Evolutionary conservation across 2,797 vertebrate genomes (phyloP), one percentile per base, ranked within the genome.

Genomic region (Sebastes minor): DNA sequence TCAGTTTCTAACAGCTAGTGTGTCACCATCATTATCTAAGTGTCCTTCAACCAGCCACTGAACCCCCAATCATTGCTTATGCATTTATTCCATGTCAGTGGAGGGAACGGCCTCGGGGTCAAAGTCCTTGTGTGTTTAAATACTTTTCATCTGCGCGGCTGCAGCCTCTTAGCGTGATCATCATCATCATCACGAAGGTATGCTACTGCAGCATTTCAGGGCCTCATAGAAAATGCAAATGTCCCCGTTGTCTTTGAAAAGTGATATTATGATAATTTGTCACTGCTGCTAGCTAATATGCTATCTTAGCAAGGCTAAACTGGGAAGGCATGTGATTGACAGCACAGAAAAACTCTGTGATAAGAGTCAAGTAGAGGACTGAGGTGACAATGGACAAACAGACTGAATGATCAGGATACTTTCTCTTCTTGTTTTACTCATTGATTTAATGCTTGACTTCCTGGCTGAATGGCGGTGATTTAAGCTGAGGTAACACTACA

Each of bases 21-120:
- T 63, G 74, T 70, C 57, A 6, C 67, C 25, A 32, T 84, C 72
- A 61, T 85, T 63, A 80, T 62, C 52, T 8, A 5, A 5, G 60
- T 35, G 83, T 78, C 69, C 78, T 80, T 78, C 75, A 74, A 65
- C 68, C 28, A 14, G 61, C 30, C 69, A 6, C 30, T 6, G 38
- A 64, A 67, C 57, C 65, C 25, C 3, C 63, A n/a, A n/a, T 67
- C 68, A 28, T 5, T 12, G 28, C 57, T 55, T 2, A 20, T 25
- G 49, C 14, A 2, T 18, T 63, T 42, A 56, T 76, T 60, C 60
- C 16, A 28, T 5, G 71, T 52, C 46, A 42, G 65, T 20, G 32
- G 20, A 10, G 57, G n/a, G 32, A 4, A 1, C 1, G 4, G 68
- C 72, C 23, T 32, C n/a, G 1, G 71, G 71, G 67, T 23, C 62